Percentiles rank a stretch among this genome's conserved stretches.
phyloP scores from a whole-genome alignment of 2,797 vertebrate genomes.

The Lophius americanus region DNA sequence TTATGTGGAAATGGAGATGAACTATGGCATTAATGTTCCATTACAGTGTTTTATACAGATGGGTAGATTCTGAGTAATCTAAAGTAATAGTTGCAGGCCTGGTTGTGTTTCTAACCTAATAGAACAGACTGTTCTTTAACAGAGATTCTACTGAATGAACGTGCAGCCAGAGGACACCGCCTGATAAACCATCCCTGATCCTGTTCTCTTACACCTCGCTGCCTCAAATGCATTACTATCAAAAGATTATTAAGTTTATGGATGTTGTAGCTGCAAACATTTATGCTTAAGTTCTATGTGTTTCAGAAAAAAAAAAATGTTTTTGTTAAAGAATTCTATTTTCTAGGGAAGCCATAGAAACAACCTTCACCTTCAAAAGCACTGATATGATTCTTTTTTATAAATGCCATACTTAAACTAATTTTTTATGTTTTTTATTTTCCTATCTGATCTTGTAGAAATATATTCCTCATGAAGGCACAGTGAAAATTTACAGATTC shows the following conservation, averaged over 20 bases:
- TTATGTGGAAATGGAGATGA: no score
- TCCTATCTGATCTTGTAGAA: neutral
- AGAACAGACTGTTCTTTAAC: neutral
- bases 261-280: neutral
- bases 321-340: neutral
- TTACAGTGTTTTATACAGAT: no score
- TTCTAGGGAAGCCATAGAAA: neutral
- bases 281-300: neutral
- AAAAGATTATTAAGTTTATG: conserved; percentile 12
- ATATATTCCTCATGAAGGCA: no score
- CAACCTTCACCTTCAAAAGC: neutral
- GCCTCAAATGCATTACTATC: neutral
- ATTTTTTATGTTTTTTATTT: no score
- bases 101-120: neutral
- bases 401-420: no score
- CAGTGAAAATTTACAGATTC: neutral
- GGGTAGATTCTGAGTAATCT: no score
- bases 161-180: neutral
- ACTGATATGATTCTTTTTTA: neutral
- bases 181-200: neutral
- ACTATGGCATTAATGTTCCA: no score
- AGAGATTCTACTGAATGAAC: neutral
- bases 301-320: neutral
- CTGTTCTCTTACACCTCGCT: neutral
- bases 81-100: no score